Base-by-base conservation (phyloP, 2,113 vertebrate species). In the Pollachius pollachius region DNA sequence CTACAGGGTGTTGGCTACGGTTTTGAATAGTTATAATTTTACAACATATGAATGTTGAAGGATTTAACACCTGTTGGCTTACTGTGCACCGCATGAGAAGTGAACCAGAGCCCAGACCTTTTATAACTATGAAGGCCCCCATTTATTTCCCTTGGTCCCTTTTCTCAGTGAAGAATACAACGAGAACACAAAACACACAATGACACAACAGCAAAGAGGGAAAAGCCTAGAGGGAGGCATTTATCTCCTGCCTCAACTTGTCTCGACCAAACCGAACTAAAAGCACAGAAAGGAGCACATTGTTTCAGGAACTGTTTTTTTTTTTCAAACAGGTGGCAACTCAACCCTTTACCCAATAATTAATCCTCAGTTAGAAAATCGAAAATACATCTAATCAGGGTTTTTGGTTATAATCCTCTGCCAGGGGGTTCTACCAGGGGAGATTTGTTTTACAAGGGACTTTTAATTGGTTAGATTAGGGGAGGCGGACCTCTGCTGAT, bases 191-290 rank as follows among this genome's bases (percentile, higher is more conserved):
- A 30, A 69, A 27, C 19, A 72, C 52, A 81, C 67, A 81, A 57
- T 64, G 41, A 73, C 54, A 70, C 70, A 77, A 54, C 61, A 74
- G 27, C 16, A 41, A 16, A 68, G 69, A 69, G 69, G 68, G 37
- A 78, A 78, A 86, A 64, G 75, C 69, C 68, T 73, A 65, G 37
- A 70, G 69, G n/a, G 2, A 76, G 74, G 75, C 65, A 74, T 82
- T 73, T 69, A n/a, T 61, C 69, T 86, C 84, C 30, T 88, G 90
- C 84, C 74, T 71, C 62, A 74, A 89, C 92, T 81, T 75, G 89
- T 52, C 75, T 62, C 65, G 27, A 82, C 74, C 73, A 80, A 75
- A 80, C 72, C 74, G 60, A 72, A 67, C 67, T 57, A 73, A 78
- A 57, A 57, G 54, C 4, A 5, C 15, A 57, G 54, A 57, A 57